Conservation (phyloP, 2,888 invertebrate species). For the Petrolisthes manimaculis region DNA sequence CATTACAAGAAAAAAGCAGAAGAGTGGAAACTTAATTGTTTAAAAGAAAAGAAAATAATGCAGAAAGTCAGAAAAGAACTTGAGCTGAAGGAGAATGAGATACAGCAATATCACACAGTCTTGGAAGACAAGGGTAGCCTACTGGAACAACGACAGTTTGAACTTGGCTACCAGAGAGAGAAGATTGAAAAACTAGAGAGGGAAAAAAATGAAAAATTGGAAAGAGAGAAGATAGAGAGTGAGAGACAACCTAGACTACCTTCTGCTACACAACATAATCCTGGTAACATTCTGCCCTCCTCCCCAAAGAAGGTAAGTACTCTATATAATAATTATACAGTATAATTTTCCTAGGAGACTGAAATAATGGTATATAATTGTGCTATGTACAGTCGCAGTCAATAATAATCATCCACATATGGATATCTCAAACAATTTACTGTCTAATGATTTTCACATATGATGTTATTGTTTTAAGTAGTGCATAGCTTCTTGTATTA, state of each 20-base stretch:
- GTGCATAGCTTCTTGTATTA: no score
- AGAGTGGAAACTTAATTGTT: conserved; percentile 48
- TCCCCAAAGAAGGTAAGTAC: background rate
- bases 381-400: no score
- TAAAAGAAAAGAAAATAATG: conserved; percentile 19
- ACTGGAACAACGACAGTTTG: conserved; percentile 43
- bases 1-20: conserved; percentile 57
- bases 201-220: conserved; percentile 16
- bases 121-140: conserved; percentile 18
- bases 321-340: background rate
- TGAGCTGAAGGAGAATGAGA: background rate
- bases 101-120: conserved; percentile 16
- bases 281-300: background rate
- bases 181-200: conserved; percentile 29
- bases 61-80: conserved; percentile 15
- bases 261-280: background rate
- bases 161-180: conserved; percentile 50
- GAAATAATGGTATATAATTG: no score
- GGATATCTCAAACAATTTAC: no score
- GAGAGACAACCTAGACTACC: background rate
- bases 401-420: no score
- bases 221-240: background rate
- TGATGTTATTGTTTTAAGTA: no score
- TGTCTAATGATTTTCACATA: no score
- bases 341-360: background rate